Evolutionary conservation across 2,797 vertebrate species (phyloP).

Genomic region (Sitta carolinensis): DNA sequence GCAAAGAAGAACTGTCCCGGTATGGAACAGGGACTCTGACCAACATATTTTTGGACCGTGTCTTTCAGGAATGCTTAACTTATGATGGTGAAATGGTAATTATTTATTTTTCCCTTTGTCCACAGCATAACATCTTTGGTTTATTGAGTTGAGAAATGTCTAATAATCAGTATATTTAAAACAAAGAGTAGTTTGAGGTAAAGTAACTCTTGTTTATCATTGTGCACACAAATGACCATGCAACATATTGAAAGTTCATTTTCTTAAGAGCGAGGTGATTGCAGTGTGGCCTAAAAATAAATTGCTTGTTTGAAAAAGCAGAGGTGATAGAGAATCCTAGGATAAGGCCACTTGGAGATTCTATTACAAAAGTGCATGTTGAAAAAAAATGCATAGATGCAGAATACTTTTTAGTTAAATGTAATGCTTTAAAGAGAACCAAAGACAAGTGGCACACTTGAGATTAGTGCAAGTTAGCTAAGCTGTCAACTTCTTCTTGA

Average conservation of each 20-base stretch:
- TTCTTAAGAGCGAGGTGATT: background rate
- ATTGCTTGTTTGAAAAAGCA: background rate
- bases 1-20: slow-evolving; percentile 96
- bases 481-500: background rate
- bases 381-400: background rate
- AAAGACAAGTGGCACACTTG: background rate
- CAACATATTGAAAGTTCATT: background rate
- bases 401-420: background rate
- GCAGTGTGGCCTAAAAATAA: background rate
- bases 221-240: background rate
- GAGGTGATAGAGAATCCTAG: background rate
- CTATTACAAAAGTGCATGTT: background rate
- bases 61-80: slow-evolving; percentile 97
- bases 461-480: background rate
- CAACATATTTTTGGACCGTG: slow-evolving; percentile 92
- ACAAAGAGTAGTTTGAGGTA: background rate
- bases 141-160: background rate
- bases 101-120: background rate
- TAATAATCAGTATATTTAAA: background rate
- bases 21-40: slow-evolving; percentile 97
- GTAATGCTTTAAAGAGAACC: background rate
- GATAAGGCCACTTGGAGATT: background rate
- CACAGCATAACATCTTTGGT: background rate
- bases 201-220: background rate
- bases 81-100: slow-evolving; percentile 98